phyloP scores from a whole-genome alignment of 2,113 vertebrate genomes.

The Sylvilagus bachmani region DNA sequence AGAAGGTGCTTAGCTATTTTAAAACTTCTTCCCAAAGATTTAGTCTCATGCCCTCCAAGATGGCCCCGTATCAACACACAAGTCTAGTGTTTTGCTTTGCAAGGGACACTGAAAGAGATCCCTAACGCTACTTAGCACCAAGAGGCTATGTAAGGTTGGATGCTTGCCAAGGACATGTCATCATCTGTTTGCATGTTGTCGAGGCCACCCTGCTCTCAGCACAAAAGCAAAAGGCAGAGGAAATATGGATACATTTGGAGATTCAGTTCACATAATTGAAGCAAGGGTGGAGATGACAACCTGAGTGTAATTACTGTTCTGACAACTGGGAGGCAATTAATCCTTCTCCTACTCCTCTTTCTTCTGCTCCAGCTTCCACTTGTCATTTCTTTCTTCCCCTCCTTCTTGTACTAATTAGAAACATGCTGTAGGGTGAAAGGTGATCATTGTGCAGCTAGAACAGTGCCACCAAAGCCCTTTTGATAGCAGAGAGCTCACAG shows the following conservation, averaged over 20 bases:
- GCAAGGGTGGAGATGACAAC: slow-evolving; percentile 85
- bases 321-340: slow-evolving; percentile 87
- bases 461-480: slow-evolving; percentile 55
- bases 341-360: slow-evolving; percentile 60
- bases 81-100: not conserved
- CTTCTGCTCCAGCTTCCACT: slow-evolving; percentile 74
- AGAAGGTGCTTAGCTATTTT: not conserved
- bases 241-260: slow-evolving; percentile 79
- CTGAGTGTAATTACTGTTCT: slow-evolving; percentile 86
- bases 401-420: slow-evolving; percentile 81
- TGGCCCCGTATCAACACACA: not conserved
- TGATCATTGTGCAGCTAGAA: slow-evolving; percentile 71
- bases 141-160: slow-evolving; percentile 42
- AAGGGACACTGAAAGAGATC: not conserved
- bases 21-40: not conserved
- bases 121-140: not conserved
- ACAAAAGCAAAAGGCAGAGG: slow-evolving; percentile 67
- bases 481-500: not conserved
- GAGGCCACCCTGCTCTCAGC: slow-evolving; percentile 74
- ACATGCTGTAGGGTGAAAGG: slow-evolving; percentile 74
- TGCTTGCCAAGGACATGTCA: slow-evolving; percentile 60
- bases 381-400: slow-evolving; percentile 43
- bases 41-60: not conserved
- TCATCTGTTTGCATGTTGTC: slow-evolving; percentile 58
- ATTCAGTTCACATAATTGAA: slow-evolving; percentile 85